These are phyloP conservation scores for Drosophila pachea DNA, from an alignment of 1,140 invertebrate genomes.

Conservation along the genomic window DNA sequence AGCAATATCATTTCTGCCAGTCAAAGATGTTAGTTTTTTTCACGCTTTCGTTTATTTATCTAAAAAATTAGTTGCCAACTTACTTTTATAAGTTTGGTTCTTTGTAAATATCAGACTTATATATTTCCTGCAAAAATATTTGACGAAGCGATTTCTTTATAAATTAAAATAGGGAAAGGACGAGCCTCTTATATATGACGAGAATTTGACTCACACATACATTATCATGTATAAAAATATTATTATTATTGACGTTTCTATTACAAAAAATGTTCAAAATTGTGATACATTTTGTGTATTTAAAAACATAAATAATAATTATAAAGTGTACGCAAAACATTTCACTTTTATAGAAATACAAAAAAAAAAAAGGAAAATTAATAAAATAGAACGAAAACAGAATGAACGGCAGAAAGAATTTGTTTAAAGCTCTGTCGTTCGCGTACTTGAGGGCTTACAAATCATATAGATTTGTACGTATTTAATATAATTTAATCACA, in stretches of 20 bases:
- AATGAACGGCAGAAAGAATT: not conserved
- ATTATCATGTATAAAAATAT: slow-evolving; percentile 16
- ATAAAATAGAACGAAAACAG: no score
- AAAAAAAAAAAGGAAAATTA: no score
- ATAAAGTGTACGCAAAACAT: slow-evolving; percentile 48
- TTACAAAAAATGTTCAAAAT: slow-evolving; percentile 63
- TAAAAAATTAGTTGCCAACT: not conserved
- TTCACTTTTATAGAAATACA: slow-evolving; percentile 29
- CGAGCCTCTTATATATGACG: slow-evolving; percentile 38
- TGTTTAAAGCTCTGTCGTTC: slow-evolving; percentile 33
- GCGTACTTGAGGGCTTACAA: slow-evolving; percentile 1
- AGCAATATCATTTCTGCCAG: not conserved
- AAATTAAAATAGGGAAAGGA: slow-evolving; percentile 48
- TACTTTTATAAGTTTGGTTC: slow-evolving; percentile 39
- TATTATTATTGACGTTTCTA: slow-evolving; percentile 25
- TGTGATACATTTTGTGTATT: slow-evolving; percentile 73
- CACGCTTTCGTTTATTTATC: not conserved
- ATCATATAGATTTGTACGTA: slow-evolving; percentile 10
- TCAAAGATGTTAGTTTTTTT: not conserved
- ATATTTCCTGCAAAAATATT: slow-evolving; percentile 31
- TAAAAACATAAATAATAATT: slow-evolving; percentile 41
- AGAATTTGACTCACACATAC: slow-evolving; percentile 28
- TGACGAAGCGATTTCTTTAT: slow-evolving; percentile 38
- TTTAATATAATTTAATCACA: not conserved
- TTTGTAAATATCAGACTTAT: slow-evolving; percentile 73